Evolutionary conservation across 2,797 vertebrate genomes (phyloP), one percentile per base, ranked within the genome.

Genomic region (Lophura swinhoii): DNA sequence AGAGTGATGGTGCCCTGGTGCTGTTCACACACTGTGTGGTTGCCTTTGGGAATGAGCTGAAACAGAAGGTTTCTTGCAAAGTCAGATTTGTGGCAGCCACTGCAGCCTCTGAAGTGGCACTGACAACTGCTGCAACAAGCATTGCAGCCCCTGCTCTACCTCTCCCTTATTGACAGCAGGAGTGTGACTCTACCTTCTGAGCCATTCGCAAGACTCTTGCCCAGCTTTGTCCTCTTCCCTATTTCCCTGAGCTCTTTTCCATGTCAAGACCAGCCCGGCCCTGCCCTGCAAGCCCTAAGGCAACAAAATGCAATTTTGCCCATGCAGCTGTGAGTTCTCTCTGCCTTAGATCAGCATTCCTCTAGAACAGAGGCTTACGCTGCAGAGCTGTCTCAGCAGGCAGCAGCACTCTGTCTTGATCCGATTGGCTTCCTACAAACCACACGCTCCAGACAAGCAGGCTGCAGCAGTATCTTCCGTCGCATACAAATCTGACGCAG

Each of bases 381-480:
- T 51, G 44, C 13, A 6, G 74, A 31, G 74, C 26, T 39, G 51
- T 78, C 81, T 49, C 12, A 2, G 49, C 77, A 58, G 46, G 63
- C 37, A 2, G 44, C 33, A 2, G 49, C 31, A n/a, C 72, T 82
- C 44, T 53, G 44, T 37, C 58, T 33, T n/a, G 53, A 46, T 53
- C 48, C 4, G 1, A 9, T 10, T 18, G 35, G 66, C 58, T 83
- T 58, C 44, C 86, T 37, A 17, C 64, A 51, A 3, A 48, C 56
- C 28, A 5, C 51, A 10, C 2, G 20, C 56, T 46, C 13, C 0
- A 53, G 72, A 44, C 1, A 0, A 26, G 75, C 37, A 26, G 58
- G 48, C 79, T 91, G 86, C 58, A 0, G 41, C 62, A 74, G 44
- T 31, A 59, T 60, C 63, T 39, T 37, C 43, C 41, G 28, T 26